Evolutionary conservation across 2,888 invertebrate genomes (phyloP), one percentile per base, ranked within the genome.

Genomic region (Trissonchulus latispiculum): DNA sequence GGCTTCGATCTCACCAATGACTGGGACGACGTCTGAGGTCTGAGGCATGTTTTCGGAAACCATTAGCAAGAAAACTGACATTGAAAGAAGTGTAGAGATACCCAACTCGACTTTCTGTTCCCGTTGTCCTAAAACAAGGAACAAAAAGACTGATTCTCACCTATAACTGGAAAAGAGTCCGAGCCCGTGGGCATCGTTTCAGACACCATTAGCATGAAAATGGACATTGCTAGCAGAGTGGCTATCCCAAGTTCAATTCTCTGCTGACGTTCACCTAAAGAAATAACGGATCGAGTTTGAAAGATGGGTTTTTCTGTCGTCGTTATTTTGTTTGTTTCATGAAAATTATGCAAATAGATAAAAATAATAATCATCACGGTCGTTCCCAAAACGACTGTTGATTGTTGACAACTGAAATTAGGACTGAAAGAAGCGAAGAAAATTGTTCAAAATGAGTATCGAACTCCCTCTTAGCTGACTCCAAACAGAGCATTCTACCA

Each of bases 21-120:
- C 33, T 15, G 69, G 69, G n/a, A 33, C n/a, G 23, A 68, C 33
- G 36, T 68, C 69, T 3, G 69, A 68, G n/a, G 69, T 68, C 36
- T 33, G 33, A n/a, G 69, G 69, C 28, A 68, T n/a, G 2, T 33
- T 8, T 15, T 23, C 29, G 15, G 69, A 68, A 2, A 68, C 33
- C 69, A 68, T 68, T 2, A 68, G 33, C 28, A 68, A 33, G 33
- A 68, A 68, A 23, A 68, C 69, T n/a, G 69, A 68, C 69, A 68
- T 68, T 33, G 69, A 68, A n/a, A 68, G 69, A 2, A 68, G 69
- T 23, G 69, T 68, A n/a, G 69, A 35, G n/a, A 68, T 68, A 68
- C 69, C 69, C 28, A 68, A 36, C n/a, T 33, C 33, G 3, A 68
- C 69, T n/a, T 68, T 68, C 36, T 68, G 36, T 33, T 68, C 33